Percentiles rank a stretch among this genome's conserved stretches.
Conservation (phyloP, 2,888 invertebrate genomes). For the Papilio protenor region DNA sequence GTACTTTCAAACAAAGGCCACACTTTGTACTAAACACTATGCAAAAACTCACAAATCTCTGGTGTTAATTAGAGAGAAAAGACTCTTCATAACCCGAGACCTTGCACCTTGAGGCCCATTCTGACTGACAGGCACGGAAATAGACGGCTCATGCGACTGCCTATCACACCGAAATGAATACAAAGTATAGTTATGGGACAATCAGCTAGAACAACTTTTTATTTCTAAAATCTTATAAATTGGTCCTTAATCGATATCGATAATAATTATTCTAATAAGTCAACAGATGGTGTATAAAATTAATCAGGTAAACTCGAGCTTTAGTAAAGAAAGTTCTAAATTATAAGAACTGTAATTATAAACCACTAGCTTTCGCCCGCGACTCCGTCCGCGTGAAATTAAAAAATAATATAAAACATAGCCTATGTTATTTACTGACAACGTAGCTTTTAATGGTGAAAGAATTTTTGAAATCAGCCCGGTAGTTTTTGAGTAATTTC, state of each 20-base stretch:
- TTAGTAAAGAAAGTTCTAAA: too few species aligned
- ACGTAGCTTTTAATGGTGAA: too few species aligned
- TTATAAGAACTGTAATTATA: too few species aligned
- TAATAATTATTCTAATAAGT: neutral
- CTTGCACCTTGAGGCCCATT: slow-evolving; percentile 69
- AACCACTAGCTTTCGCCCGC: too few species aligned
- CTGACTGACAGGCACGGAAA: slow-evolving; percentile 72
- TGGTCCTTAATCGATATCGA: neutral
- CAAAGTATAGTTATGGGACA: neutral
- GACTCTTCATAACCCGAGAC: slow-evolving; percentile 60
- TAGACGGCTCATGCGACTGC: slow-evolving; percentile 57
- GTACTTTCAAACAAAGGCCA: slow-evolving; percentile 35
- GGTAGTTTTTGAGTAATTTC: too few species aligned
- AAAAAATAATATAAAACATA: too few species aligned
- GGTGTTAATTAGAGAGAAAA: slow-evolving; percentile 66
- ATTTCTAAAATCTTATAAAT: neutral
- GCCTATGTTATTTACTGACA: too few species aligned
- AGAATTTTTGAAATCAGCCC: too few species aligned
- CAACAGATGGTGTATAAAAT: too few species aligned
- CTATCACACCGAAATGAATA: slow-evolving; percentile 58
- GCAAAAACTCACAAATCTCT: slow-evolving; percentile 45
- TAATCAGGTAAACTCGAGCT: too few species aligned
- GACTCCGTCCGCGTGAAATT: too few species aligned
- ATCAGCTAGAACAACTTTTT: neutral
- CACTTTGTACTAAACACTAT: slow-evolving; percentile 30